Conservation (phyloP, 23 tunicate genomes). For the Botrylloides violaceus region DNA sequence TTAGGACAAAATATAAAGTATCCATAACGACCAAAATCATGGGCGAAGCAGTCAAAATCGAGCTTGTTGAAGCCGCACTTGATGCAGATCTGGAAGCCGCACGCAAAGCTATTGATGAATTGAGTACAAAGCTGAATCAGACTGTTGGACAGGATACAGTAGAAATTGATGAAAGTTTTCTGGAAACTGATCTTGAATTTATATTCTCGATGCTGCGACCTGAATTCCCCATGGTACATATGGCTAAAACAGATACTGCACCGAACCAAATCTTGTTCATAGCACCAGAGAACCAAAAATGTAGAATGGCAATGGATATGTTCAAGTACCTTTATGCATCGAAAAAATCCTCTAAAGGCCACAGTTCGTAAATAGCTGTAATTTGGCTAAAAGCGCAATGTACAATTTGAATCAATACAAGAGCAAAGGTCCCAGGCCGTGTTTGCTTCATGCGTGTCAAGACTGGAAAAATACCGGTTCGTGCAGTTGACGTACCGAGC, state of each 20-base stretch:
- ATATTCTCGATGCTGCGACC: conserved; percentile 6
- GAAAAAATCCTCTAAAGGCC: too few relatives aligned
- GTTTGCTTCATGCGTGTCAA: too few relatives aligned
- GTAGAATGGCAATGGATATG: conserved; percentile 10
- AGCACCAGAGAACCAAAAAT: neutral
- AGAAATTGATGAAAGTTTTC: neutral
- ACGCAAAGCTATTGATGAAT: neutral
- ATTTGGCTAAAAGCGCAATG: too few relatives aligned
- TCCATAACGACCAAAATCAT: neutral
- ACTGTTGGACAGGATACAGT: neutral
- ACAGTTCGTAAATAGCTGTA: too few relatives aligned
- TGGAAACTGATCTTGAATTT: neutral
- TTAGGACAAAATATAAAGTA: conserved; percentile 10
- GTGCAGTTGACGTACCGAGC: neutral
- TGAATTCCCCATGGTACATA: conserved; percentile 8
- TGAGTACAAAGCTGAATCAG: neutral
- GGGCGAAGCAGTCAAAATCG: neutral
- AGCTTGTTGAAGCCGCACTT: neutral
- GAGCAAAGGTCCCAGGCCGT: too few relatives aligned
- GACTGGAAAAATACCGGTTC: too few relatives aligned
- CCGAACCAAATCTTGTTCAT: conserved; percentile 2
- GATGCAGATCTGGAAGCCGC: neutral
- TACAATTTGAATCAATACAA: too few relatives aligned
- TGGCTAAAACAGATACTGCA: neutral
- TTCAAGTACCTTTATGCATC: conserved; percentile 12